These are phyloP conservation scores for Meriones psammophilus DNA, from an alignment of 2,797 vertebrate species.

Conservation along the genomic window DNA sequence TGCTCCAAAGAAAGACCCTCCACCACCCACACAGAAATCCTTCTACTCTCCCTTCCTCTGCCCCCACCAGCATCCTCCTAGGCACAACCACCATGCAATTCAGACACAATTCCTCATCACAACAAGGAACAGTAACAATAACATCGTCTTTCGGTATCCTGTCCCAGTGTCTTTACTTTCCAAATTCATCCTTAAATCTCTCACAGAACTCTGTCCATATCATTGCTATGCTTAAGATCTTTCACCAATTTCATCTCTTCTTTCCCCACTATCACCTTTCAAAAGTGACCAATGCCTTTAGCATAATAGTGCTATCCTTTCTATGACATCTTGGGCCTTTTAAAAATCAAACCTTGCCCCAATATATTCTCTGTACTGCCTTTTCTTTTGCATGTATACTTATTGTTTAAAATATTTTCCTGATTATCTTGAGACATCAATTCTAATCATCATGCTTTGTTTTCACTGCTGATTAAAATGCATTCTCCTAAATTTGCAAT, in stretches of 20 bases:
- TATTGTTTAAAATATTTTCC: not conserved
- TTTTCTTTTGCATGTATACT: not conserved
- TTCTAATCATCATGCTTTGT: not conserved
- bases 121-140: not conserved
- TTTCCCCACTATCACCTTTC: not conserved
- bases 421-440: not conserved
- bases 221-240: not conserved
- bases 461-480: not conserved
- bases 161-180: not conserved
- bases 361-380: not conserved
- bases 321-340: not conserved
- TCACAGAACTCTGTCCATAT: not conserved
- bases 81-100: not conserved
- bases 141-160: not conserved
- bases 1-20: not conserved
- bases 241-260: not conserved
- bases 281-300: not conserved
- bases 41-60: not conserved
- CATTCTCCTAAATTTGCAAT: constrained; percentile 5
- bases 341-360: not conserved
- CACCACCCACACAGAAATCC: not conserved
- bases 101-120: not conserved
- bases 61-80: not conserved
- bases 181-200: not conserved
- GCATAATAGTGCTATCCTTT: not conserved